Evolutionary conservation across 2,113 vertebrate species (phyloP).

Genomic region (Malurus alboscapulatus): DNA sequence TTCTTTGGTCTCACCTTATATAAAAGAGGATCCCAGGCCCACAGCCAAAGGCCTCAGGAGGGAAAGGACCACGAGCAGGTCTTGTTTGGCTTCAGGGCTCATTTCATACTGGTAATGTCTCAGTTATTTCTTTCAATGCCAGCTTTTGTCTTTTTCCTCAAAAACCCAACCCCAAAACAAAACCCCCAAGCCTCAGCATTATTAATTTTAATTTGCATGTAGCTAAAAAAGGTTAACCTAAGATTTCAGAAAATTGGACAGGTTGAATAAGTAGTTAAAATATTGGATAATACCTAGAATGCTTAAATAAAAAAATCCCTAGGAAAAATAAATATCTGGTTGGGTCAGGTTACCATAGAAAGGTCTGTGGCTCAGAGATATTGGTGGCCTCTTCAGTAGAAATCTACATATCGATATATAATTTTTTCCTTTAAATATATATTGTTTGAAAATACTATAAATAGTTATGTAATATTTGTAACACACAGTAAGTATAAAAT

Average conservation of each 20-base stretch:
- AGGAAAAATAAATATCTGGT: neutral
- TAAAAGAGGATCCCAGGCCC: neutral
- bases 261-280: neutral
- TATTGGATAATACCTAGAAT: neutral
- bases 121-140: neutral
- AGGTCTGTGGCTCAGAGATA: neutral
- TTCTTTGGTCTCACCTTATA: neutral
- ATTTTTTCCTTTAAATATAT: neutral
- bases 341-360: neutral
- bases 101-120: constrained; percentile 1
- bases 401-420: neutral
- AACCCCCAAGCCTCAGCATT: fast-evolving
- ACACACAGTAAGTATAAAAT: neutral
- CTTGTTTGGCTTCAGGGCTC: neutral
- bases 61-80: neutral
- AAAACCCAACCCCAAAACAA: neutral
- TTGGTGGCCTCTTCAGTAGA: neutral
- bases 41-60: neutral
- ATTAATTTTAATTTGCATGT: neutral
- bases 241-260: neutral
- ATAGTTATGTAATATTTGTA: neutral
- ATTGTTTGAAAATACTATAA: neutral
- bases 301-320: neutral
- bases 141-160: neutral
- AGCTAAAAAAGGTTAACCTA: neutral